These are phyloP conservation scores for Typhlichthys eigenmanni DNA, from an alignment of 2,797 vertebrate genomes.

Conservation along the genomic window DNA sequence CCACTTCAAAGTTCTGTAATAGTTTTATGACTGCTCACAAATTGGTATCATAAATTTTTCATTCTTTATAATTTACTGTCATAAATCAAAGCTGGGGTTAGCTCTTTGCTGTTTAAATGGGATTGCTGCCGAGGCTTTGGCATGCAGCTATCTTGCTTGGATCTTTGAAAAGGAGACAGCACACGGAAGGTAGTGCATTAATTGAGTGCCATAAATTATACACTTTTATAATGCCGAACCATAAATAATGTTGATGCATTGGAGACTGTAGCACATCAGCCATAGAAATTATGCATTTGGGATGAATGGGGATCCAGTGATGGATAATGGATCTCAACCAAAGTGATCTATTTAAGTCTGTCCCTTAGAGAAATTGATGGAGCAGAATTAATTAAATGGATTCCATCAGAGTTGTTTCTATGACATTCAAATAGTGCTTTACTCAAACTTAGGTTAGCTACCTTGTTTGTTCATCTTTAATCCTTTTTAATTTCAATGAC, in stretches of 20 bases:
- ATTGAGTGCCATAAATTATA: conserved; percentile 84
- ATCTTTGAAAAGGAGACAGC: conserved; percentile 79
- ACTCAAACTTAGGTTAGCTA: conserved; percentile 37
- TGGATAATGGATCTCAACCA: conserved; percentile 74
- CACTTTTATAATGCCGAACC: conserved; percentile 83
- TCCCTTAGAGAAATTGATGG: conserved; percentile 65
- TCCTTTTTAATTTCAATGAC: conserved; percentile 13
- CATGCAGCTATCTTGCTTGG: conserved; percentile 76
- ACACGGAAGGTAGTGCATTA: conserved; percentile 79
- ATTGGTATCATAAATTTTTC: conserved; percentile 83
- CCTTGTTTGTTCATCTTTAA: conserved; percentile 30
- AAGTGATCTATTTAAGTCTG: conserved; percentile 73
- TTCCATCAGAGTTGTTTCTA: conserved; percentile 49
- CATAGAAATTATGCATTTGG: conserved; percentile 77
- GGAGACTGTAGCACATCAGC: conserved; percentile 76
- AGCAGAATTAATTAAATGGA: conserved; percentile 59
- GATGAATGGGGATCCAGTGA: conserved; percentile 75
- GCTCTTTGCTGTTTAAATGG: conserved; percentile 74
- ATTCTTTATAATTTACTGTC: conserved; percentile 83
- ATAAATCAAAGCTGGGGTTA: conserved; percentile 78
- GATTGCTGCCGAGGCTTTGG: conserved; percentile 79
- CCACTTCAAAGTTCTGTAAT: conserved; percentile 83
- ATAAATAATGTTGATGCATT: conserved; percentile 83
- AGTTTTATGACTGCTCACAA: conserved; percentile 83
- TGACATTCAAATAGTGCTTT: conserved; percentile 44